Base-by-base conservation (phyloP, 2,888 invertebrate genomes). In the Chaetogeoica ovagalla region DNA sequence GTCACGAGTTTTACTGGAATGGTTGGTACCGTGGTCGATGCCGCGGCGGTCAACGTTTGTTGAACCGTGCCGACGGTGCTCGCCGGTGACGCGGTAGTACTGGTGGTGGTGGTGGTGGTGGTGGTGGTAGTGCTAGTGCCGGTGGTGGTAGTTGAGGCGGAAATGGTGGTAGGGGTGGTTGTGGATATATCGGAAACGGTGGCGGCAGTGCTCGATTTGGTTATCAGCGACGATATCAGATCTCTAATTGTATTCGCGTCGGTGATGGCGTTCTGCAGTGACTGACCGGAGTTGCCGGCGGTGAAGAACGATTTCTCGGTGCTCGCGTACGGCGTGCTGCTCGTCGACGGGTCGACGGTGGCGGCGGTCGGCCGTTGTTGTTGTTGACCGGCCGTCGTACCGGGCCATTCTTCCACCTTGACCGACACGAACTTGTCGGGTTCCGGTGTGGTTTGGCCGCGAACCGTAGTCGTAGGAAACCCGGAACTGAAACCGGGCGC, bases 351-450 rank as follows among this genome's bases (percentile, higher is more conserved):
- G 4, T 30, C 30, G 30, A 4, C 30, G 30, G 30, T 4, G 30
- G 30, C 30, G 30, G 30, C 48, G 2, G 52, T 39, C 15, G 62
- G 17, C 9, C 52, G 70, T 23, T 62, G 69, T 52, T 69, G 69
- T 43, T 48, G 48, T 13, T 15, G 13, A 11, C 15, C 15, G 23
- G n/a, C 37, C 7, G 77, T 39, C 63, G 57, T 68, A 2, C 48
- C 48, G n/a, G 79, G 79, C 79, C 79, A 79, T 2, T 62, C 39
- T 39, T 79, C 79, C 17, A 63, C 79, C 57, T 79, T 79, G 0
- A 79, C 79, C 2, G 79, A 79, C 2, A 79, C 70, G 43, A 39
- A 71, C 39, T 71, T 57, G 21, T 79, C 79, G 6, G 79, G 23
- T 55, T 63, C 55, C 3, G 79, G 15, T 2, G 79, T 71, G 1